phyloP scores from a whole-genome alignment of 2,113 vertebrate genomes.

The Cyanocitta stelleri region DNA sequence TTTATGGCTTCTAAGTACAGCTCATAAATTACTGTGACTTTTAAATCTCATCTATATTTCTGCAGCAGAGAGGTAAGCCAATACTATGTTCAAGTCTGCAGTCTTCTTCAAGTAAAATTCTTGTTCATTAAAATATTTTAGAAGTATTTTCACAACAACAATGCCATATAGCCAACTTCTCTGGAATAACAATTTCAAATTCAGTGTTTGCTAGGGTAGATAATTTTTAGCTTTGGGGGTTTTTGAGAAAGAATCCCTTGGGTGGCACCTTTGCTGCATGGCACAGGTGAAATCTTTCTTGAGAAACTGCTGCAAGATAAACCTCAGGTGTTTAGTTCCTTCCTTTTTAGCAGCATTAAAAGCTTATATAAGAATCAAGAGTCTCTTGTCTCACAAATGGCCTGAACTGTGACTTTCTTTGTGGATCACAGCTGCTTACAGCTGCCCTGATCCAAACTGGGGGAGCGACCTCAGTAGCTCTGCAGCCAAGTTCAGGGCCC shows the following conservation, averaged over 20 bases:
- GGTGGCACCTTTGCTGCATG: background rate
- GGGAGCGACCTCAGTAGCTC: rapidly evolving
- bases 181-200: background rate
- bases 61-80: background rate
- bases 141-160: background rate
- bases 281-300: background rate
- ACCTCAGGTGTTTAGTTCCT: background rate
- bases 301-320: background rate
- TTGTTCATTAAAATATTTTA: background rate
- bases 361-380: background rate
- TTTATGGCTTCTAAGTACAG: conserved; percentile 38
- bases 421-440: background rate
- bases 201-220: background rate
- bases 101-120: background rate
- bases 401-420: background rate
- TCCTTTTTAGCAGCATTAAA: background rate
- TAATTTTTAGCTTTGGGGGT: background rate
- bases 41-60: conserved; percentile 40
- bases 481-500: background rate
- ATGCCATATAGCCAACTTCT: background rate
- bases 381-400: background rate
- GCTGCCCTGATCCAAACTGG: background rate
- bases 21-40: conserved; percentile 38
- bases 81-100: background rate
- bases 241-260: background rate